Base-by-base conservation (phyloP, 2,888 invertebrate species). In the Lithophane socia region DNA sequence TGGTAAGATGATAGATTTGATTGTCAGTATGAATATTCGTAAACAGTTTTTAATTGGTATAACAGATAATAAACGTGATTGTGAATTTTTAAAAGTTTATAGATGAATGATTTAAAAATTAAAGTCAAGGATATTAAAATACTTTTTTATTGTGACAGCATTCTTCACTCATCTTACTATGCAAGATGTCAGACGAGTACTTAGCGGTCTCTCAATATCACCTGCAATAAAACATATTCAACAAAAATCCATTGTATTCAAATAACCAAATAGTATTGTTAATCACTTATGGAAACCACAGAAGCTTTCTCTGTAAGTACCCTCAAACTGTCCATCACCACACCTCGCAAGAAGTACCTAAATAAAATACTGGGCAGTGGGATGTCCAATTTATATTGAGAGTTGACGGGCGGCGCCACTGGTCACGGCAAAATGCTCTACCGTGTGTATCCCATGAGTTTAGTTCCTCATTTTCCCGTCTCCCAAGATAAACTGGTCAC, bases 231-330 rank as follows among this genome's bases (percentile, higher is more conserved):
- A 71, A 42, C 4, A 24, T 21, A 29, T 21, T 4, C 10, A 73
- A 24, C 16, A 61, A 52, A 29, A 37, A 61, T 13, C 49, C 13
- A 82, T 82, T 77, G 72, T 67, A 66, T 54, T 60, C 42, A 69
- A 72, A 72, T 66, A 65, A 79, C 21, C 5, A 58, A 60, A 58
- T 47, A 67, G 7, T 78, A 44, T 73, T 66, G n/a, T 68, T 18
- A 52, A 64, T 47, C 12, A 73, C 29, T 72, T n/a, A 58, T 42
- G 8, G 68, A 47, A 80, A 58, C 68, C 67, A 56, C 75, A 65
- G 44, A 54, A 72, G 71, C 68, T 84, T 84, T 82, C 80, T 72
- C 75, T 42, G 54, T 13, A 24, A 78, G 13, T 21, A 70, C 24
- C 69, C 69, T 83, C 52, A 49, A 66, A 63, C 42, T 70, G 63